Evolutionary conservation across 2,888 invertebrate genomes (phyloP), one percentile per base, ranked within the genome.

Genomic region (Hirtodrosophila alboralis): DNA sequence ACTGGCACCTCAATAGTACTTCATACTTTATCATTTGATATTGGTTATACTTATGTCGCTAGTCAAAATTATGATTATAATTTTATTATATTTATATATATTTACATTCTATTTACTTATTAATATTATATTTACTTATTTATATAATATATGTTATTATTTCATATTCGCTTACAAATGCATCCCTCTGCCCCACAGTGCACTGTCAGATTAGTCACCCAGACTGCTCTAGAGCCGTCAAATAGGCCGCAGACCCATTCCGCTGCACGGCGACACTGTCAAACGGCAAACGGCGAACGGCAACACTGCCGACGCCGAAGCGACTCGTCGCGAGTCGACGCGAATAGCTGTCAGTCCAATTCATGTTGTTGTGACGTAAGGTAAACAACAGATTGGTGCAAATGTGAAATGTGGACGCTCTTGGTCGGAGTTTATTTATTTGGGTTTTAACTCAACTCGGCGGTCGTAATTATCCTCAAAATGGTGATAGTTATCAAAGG

Each of bases 331-430:
- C n/a, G 9, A 12, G 12, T 5, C 33, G 9, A 6, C 26, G 40
- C 45, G 27, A 34, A 21, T 23, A 8, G 16, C 21, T 34, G 43
- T 53, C 59, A 59, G 45, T 59, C 28, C 45, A 34, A 27, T 45
- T 21, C 43, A 31, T 52, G 44, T 52, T 47, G 59, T 28, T 59
- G 38, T 53, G 59, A 40, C 45, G 52, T 27, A 37, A 37, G 31
- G 57, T 59, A 45, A 52, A 58, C 58, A 59, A 45, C 12, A 44
- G 43, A 44, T 31, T 44, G 43, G 18, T 37, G 56, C 38, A 38
- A 26, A 18, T 18, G 53, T 31, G 30, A 38, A 26, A 18, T 18
- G 53, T 31, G 30, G 12, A 53, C 45, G 45, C 23, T 34, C 8
- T 31, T 56, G 21, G n/a, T 38, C 37, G 26, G 33, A 16, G 16